Conservation (phyloP, 92 coral and sea anemone genomes). For the Paramuricea clavata region DNA sequence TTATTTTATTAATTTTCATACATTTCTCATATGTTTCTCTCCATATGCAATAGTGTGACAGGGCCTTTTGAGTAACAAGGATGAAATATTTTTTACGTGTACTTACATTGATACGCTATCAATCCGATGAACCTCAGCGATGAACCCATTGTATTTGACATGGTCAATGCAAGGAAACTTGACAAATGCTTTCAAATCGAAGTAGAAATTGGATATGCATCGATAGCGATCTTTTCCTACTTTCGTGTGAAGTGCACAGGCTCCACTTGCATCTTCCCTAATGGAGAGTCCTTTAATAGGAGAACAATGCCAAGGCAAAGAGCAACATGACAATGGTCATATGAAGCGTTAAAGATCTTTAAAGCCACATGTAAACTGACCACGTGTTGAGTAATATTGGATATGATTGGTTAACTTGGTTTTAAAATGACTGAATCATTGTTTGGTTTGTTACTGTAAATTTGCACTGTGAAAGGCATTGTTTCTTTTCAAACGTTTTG, state of each 20-base stretch:
- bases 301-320: too few relatives aligned
- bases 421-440: too few relatives aligned
- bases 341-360: background rate
- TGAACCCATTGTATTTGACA: background rate
- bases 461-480: too few relatives aligned
- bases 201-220: constrained; percentile 13
- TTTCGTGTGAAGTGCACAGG: background rate
- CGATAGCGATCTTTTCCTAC: background rate
- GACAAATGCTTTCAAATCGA: constrained; percentile 11
- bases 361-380: background rate
- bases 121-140: constrained; percentile 1
- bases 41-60: too few relatives aligned
- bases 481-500: too few relatives aligned
- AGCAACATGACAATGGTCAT: background rate
- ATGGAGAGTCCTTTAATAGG: background rate
- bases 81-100: too few relatives aligned
- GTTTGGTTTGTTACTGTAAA: too few relatives aligned
- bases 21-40: too few relatives aligned
- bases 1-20: too few relatives aligned
- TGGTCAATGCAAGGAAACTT: background rate
- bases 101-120: constrained; percentile 9
- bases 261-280: constrained; percentile 6
- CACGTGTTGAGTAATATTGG: too few relatives aligned
- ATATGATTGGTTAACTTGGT: too few relatives aligned
- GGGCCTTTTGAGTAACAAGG: too few relatives aligned